Base-by-base conservation (phyloP, 2,113 vertebrate species). In the Cathartes aura region DNA sequence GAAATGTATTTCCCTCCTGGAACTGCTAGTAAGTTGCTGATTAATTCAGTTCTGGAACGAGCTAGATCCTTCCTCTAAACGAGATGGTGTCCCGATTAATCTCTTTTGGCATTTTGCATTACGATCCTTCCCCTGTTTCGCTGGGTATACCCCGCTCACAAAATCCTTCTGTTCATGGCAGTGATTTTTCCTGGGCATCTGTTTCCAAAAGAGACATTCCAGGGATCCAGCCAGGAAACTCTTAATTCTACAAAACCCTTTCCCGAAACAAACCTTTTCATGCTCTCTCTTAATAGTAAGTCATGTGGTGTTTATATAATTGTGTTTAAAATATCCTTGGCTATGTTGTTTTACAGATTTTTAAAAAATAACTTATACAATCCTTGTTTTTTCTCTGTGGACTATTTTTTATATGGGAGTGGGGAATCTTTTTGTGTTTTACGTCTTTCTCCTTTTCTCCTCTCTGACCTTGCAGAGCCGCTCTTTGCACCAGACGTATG, bases 301-400 rank as follows among this genome's bases (percentile, higher is more conserved):
- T 96, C 78, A 75, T 4, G 73, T 97, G 97, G 93, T 97, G 95
- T 97, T 97, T 94, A 96, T 97, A 94, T 94, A 95, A 98, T 97
- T 97, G 92, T 98, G 97, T 97, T 97, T 97, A 86, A 97, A 94
- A 89, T 97, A 97, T 91, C 95, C 94, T 94, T 84, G 95, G 36
- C 82, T 80, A 94, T 62, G 86, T 94, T 87, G 85, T 93, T 91
- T 93, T 64, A 91, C 72, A 91, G 97, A 97, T 92, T 93, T 92
- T 93, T 94, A 40, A 89, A 79, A 95, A 95, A 87, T 89, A 98
- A 98, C 95, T 98, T 98, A 98, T 97, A 96, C 95, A 85, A 87
- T 97, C 96, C 87, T 92, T 90, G 85, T 45, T 86, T 97, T 96
- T 96, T 68, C 93, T 97, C 92, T 34, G 64, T 94, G 91, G 93